Evolutionary conservation across 2,888 invertebrate genomes (phyloP), one percentile per base, ranked within the genome.

Genomic region (Endotricha flammealis): DNA sequence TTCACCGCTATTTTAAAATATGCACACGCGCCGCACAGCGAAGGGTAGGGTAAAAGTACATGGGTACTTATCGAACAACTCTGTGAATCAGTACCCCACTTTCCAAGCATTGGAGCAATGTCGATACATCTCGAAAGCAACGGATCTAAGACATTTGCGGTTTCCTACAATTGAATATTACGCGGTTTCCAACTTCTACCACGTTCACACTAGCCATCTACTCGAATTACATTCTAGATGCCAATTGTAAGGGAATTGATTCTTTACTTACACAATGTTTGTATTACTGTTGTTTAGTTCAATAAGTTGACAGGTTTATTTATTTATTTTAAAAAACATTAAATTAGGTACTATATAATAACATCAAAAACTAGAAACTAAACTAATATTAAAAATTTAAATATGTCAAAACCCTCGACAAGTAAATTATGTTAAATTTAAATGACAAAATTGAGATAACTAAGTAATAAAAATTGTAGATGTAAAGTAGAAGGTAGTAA

Each of bases 161-260:
- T 82, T 73, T 61, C 64, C 67, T 74, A 75, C 80, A 72, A 82
- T 78, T 80, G 75, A 79, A 81, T 80, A 76, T 72, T 68, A 59
- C 63, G 72, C 64, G 68, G 69, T 75, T 71, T 68, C 53, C 53
- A 58, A 53, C 57, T 58, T 53, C 55, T 58, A 60, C 50, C 33
- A 51, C 42, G 10, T 33, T 24, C 27, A 9, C 7, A 29, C 32
- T 36, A 23, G 29, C 22, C 25, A 6, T 32, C 24, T 39, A 30
- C 41, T 44, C 41, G 36, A 30, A 31, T 25, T 20, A 20, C 20
- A 20, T 20, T 20, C 20, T 20, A 7, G 20, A 20, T 20, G 2
- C 20, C 20, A 6, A 20, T 20, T 20, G 20, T 20, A 20, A 8
- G n/a, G 25, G 32, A 16, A 8, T 32, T 16, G 9, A 24, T 32